Conservation (phyloP, 2,888 invertebrate species). For the Capitulum mitella region DNA sequence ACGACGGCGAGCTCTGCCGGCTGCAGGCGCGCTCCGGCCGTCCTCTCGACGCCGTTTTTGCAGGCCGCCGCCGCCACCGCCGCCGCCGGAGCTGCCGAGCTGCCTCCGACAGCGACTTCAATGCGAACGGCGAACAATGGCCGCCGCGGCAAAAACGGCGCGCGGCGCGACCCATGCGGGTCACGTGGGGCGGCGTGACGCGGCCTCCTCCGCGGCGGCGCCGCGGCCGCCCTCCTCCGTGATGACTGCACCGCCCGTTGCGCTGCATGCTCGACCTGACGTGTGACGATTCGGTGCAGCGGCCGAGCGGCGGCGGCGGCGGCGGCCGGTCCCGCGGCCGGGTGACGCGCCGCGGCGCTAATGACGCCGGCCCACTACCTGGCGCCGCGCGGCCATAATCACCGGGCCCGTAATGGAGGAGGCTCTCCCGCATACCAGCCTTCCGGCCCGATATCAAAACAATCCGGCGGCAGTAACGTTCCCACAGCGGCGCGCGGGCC, state of each 20-base stretch:
- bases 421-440: background rate
- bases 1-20: background rate
- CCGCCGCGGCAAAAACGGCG: background rate
- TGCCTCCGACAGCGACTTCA: background rate
- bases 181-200: background rate
- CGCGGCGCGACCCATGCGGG: background rate
- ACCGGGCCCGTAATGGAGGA: background rate
- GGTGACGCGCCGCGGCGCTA: background rate
- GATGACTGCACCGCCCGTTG: no score
- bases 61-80: background rate
- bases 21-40: no score
- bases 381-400: background rate
- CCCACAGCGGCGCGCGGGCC: background rate
- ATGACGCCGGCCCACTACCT: background rate
- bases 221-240: background rate
- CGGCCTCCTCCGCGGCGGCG: background rate
- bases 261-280: no score
- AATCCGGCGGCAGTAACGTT: background rate
- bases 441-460: slow-evolving; percentile 13
- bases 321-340: background rate
- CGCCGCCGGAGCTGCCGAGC: no score
- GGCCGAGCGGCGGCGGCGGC: no score
- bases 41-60: background rate
- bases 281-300: background rate
- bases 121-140: background rate